A percentile compares a stretch with the other conserved stretches of the same genome.
Conservation (phyloP, 2,888 invertebrate species). For the Spilosoma lubricipeda region DNA sequence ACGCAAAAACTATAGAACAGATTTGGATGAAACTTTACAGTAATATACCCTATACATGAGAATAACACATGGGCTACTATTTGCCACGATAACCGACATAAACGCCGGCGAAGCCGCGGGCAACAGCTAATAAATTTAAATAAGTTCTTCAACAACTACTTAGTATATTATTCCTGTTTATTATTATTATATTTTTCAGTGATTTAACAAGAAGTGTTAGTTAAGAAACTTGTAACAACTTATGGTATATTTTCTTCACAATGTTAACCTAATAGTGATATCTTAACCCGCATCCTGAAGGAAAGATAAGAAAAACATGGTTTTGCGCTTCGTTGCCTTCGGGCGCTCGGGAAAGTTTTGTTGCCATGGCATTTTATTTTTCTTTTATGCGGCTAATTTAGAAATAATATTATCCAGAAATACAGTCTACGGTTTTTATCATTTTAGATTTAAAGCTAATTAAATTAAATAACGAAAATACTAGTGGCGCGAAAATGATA, state of each 20-base stretch:
- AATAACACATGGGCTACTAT: too few species aligned
- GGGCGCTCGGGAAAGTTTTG: slow-evolving; percentile 34
- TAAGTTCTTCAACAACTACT: neutral
- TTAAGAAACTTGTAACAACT: neutral
- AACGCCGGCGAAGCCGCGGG: too few species aligned
- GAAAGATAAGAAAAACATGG: slow-evolving; percentile 39
- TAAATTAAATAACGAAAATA: neutral
- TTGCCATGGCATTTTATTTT: slow-evolving; percentile 25
- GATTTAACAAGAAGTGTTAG: neutral
- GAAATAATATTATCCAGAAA: slow-evolving; percentile 4
- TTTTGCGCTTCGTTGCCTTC: slow-evolving; percentile 41
- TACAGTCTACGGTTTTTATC: neutral
- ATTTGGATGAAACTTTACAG: too few species aligned
- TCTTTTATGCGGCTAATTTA: slow-evolving; percentile 2
- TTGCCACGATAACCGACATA: too few species aligned
- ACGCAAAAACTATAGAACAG: too few species aligned
- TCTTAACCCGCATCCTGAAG: slow-evolving; percentile 29
- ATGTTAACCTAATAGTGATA: slow-evolving; percentile 18
- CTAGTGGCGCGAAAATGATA: neutral
- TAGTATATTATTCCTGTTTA: neutral
- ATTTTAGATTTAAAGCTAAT: neutral
- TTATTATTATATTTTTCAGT: neutral
- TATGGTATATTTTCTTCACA: slow-evolving; percentile 9
- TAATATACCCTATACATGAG: too few species aligned
- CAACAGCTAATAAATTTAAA: neutral